A percentile compares a stretch with the other conserved stretches of the same genome.
Evolutionary conservation across 30 jellyfish, hydroid and myxozoan genomes (phyloP).

Genomic region (Hydractinia echinata): DNA sequence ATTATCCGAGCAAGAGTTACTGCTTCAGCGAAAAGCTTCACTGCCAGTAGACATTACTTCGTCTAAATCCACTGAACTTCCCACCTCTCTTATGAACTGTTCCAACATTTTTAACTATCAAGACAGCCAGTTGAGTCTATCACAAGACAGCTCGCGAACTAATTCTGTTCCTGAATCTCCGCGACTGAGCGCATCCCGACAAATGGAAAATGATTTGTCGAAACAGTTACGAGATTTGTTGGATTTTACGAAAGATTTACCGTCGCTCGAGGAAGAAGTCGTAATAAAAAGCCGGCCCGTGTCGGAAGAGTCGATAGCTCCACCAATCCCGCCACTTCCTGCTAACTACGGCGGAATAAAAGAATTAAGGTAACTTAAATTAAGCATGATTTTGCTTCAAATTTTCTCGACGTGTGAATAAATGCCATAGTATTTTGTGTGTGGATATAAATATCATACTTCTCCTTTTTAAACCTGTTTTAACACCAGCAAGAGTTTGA

Average conservation of each 20-base stretch:
- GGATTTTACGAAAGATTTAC: slow-evolving; percentile 30
- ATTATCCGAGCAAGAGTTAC: not conserved
- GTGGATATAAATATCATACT: too few relatives aligned
- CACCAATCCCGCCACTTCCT: slow-evolving; percentile 11
- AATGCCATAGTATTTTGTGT: too few relatives aligned
- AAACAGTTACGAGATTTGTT: slow-evolving; percentile 24
- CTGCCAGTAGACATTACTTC: not conserved
- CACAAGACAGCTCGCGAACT: not conserved
- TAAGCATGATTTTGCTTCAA: too few relatives aligned
- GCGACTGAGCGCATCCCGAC: slow-evolving; percentile 3
- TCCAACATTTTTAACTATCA: not conserved
- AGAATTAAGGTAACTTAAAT: too few relatives aligned
- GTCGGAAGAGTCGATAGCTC: not conserved
- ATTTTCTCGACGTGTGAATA: too few relatives aligned
- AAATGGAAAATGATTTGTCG: slow-evolving; percentile 24
- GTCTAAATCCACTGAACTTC: not conserved
- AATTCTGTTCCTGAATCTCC: not conserved
- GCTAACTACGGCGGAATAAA: not conserved
- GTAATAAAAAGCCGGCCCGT: too few relatives aligned
- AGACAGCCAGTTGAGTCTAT: not conserved
- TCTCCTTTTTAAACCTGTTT: too few relatives aligned
- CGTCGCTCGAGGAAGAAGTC: not conserved
- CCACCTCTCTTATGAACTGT: not conserved
- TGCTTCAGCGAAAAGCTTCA: slow-evolving; percentile 9
- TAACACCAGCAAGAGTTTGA: too few relatives aligned